These are phyloP conservation scores for Styela clava DNA, from an alignment of 23 tunicate species.

Conservation along the genomic window DNA sequence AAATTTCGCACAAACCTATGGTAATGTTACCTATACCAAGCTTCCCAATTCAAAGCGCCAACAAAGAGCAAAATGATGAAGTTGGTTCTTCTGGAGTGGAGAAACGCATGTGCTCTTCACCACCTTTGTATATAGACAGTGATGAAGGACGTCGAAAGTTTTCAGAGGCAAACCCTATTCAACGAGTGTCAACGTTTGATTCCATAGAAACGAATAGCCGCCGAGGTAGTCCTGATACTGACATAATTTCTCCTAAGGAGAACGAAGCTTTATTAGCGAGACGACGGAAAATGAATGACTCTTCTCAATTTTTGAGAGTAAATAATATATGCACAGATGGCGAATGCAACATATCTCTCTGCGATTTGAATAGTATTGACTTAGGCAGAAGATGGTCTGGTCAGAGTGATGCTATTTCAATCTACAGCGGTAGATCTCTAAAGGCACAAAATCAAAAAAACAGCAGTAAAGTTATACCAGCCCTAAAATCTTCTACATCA, in stretches of 20 bases:
- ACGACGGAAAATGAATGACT: constrained; percentile 14
- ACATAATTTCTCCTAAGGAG: background rate
- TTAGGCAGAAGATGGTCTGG: constrained; percentile 29
- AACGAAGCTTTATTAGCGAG: constrained; percentile 5
- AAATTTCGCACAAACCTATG: background rate
- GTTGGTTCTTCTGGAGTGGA: background rate
- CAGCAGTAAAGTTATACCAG: background rate
- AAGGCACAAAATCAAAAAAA: background rate
- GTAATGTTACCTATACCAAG: constrained; percentile 19
- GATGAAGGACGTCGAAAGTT: background rate
- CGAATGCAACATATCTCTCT: background rate
- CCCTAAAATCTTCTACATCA: background rate
- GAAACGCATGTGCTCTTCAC: background rate
- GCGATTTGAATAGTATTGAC: constrained; percentile 8
- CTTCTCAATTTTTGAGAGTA: constrained; percentile 17
- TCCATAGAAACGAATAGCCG: background rate
- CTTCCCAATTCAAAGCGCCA: background rate
- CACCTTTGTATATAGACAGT: background rate
- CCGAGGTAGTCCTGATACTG: background rate
- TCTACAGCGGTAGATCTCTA: constrained; percentile 18
- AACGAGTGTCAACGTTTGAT: background rate
- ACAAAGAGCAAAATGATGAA: background rate
- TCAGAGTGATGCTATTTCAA: constrained; percentile 16
- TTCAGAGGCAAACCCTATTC: background rate
- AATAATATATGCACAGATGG: background rate